Percentiles rank a stretch among this genome's conserved stretches.
These are phyloP conservation scores for Drosophila orosa DNA, from an alignment of 1,140 invertebrate species.

Conservation along the genomic window DNA sequence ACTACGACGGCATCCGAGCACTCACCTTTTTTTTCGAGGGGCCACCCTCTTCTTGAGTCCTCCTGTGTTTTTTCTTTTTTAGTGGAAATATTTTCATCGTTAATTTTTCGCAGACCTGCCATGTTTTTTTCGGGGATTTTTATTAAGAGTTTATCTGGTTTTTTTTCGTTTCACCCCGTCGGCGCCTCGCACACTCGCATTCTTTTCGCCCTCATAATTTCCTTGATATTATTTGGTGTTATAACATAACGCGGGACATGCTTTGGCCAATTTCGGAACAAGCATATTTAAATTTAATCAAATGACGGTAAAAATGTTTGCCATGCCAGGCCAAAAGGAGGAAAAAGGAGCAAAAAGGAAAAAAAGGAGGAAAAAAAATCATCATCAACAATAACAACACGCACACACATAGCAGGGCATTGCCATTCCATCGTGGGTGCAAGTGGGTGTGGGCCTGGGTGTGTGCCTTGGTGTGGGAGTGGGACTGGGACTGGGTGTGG, in stretches of 20 bases:
- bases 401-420: conserved; percentile 57
- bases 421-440: conserved; percentile 33
- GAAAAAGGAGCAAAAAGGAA: background rate
- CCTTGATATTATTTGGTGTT: conserved; percentile 57
- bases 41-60: conserved; percentile 29
- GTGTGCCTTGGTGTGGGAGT: background rate
- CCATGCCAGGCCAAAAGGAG: conserved; percentile 43
- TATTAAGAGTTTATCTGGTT: conserved; percentile 35
- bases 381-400: conserved; percentile 51
- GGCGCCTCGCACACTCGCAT: conserved; percentile 26
- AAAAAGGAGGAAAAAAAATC: conserved; percentile 14
- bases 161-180: conserved; percentile 8
- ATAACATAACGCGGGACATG: conserved; percentile 58
- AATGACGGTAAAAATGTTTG: conserved; percentile 81
- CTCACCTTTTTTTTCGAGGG: conserved; percentile 25
- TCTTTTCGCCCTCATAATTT: conserved; percentile 44
- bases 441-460: conserved; percentile 24
- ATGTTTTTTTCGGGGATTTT: conserved; percentile 32
- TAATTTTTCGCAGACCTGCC: conserved; percentile 38
- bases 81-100: conserved; percentile 47
- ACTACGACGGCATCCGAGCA: conserved; percentile 60
- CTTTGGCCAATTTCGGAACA: conserved; percentile 72
- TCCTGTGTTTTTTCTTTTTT: conserved; percentile 30
- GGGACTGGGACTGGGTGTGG: background rate
- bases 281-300: conserved; percentile 82